A percentile compares a stretch with the other conserved stretches of the same genome.
phyloP scores from a whole-genome alignment of 2,113 vertebrate genomes.

The Dermatemys mawii region DNA sequence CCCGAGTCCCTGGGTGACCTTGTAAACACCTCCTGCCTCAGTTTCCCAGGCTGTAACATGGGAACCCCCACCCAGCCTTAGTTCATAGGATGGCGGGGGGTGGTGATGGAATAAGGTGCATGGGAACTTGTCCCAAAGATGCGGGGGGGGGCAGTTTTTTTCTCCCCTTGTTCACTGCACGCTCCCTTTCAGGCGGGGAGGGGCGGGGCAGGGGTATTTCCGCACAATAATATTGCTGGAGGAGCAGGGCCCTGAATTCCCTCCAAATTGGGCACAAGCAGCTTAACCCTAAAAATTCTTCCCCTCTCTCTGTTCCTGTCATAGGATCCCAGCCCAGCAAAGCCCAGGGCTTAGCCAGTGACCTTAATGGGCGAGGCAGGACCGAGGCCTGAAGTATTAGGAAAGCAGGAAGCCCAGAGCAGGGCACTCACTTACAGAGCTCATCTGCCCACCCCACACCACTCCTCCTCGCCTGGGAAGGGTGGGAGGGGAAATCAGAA shows the following conservation, averaged over 20 bases:
- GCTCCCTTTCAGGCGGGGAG: not conserved
- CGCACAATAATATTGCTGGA: conserved; percentile 27
- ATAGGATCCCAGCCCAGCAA: conserved; percentile 57
- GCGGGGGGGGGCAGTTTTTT: not conserved
- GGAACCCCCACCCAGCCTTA: not conserved
- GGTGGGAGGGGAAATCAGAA: accelerated
- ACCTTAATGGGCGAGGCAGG: conserved; percentile 70
- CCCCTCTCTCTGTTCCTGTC: conserved; percentile 64
- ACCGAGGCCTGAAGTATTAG: conserved; percentile 53
- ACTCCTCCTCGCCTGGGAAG: too few relatives aligned
- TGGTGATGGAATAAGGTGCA: not conserved
- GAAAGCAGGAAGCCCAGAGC: conserved; percentile 60
- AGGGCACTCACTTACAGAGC: conserved; percentile 19
- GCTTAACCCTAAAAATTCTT: conserved; percentile 68
- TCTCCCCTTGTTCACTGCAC: not conserved
- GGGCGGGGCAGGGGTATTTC: not conserved
- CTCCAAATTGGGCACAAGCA: conserved; percentile 66
- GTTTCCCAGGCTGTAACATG: not conserved
- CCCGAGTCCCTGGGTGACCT: not conserved
- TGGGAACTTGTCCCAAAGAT: not conserved
- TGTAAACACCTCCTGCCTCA: not conserved
- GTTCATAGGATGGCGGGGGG: not conserved
- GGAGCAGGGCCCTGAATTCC: conserved; percentile 67
- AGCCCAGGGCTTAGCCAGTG: conserved; percentile 50
- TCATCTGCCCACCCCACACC: not conserved